phyloP scores from a whole-genome alignment of 2,113 vertebrate genomes.

The Hiodon alosoides region DNA sequence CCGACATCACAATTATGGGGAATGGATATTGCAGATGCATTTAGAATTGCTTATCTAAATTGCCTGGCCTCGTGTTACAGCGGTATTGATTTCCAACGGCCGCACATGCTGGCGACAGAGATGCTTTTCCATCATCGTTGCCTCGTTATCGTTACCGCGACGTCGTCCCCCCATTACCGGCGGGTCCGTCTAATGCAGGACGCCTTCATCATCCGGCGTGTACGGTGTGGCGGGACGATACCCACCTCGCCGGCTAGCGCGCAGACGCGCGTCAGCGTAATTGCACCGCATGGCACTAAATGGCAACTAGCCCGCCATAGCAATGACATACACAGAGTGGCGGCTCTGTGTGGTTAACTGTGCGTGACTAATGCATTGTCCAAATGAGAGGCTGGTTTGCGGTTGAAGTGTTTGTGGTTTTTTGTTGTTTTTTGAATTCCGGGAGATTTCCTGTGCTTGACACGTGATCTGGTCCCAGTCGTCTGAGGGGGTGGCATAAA shows the following conservation, averaged over 20 bases:
- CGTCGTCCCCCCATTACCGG: background rate
- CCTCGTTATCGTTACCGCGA: conserved; percentile 8
- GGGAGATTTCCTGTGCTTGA: background rate
- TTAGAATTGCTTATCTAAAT: background rate
- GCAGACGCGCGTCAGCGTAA: background rate
- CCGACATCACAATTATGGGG: conserved; percentile 5
- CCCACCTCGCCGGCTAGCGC: too few relatives aligned
- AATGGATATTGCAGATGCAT: background rate
- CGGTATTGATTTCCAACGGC: conserved; percentile 10
- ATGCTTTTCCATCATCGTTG: background rate
- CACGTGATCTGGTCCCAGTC: background rate
- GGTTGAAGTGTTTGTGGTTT: too few relatives aligned
- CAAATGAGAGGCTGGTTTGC: too few relatives aligned
- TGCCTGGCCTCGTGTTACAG: background rate
- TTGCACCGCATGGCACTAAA: too few relatives aligned
- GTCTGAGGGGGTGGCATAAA: background rate
- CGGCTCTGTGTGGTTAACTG: too few relatives aligned
- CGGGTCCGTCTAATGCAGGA: background rate
- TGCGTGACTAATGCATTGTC: too few relatives aligned
- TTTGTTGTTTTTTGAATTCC: too few relatives aligned
- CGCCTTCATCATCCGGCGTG: background rate
- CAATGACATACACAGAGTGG: too few relatives aligned
- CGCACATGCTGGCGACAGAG: background rate
- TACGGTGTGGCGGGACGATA: background rate
- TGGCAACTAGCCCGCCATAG: too few relatives aligned